Evolutionary conservation across 2,888 invertebrate genomes (phyloP), one percentile per base, ranked within the genome.

Genomic region (Tipula lateralis): DNA sequence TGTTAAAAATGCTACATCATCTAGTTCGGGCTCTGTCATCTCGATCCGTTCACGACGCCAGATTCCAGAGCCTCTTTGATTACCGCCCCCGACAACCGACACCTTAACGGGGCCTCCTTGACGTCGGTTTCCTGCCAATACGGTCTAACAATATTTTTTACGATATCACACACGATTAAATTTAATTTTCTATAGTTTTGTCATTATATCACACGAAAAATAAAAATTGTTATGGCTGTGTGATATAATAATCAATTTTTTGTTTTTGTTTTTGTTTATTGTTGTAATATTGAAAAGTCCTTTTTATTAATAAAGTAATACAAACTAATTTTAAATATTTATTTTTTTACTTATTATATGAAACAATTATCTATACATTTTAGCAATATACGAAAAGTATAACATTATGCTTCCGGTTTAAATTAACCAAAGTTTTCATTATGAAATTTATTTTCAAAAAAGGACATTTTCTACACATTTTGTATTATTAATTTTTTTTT

Each of bases 11-110:
- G 97, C 96, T 88, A 96, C 96, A 92, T 97, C 97, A 90, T 97
- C 97, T 89, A 97, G 93, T 91, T 97, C 97, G 90, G 96, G 96
- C 89, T 97, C 96, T 91, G 95, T 96, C 96, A 96, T 95, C 88
- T 93, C 93, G 87, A 93, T 92, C 92, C 94, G 89, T 88, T 90
- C 90, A 86, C 89, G 89, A 87, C 90, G 89, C 90, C 90, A 90
- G 89, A 90, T 88, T 88, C 89, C 89, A 83, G 90, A 88, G 86
- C 90, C 90, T 87, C 88, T 88, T 87, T 88, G 89, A 88, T 90
- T 89, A 87, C 89, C 90, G 89, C 90, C 85, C 66, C 85, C 90
- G 88, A 90, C 90, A 88, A 90, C 89, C 89, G 90, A 90, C 89
- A 90, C 89, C 89, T 90, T 90, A 89, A 90, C 90, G 89, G 90